Evolutionary conservation across 2,797 vertebrate species (phyloP).

Genomic region (Argya squamiceps): DNA sequence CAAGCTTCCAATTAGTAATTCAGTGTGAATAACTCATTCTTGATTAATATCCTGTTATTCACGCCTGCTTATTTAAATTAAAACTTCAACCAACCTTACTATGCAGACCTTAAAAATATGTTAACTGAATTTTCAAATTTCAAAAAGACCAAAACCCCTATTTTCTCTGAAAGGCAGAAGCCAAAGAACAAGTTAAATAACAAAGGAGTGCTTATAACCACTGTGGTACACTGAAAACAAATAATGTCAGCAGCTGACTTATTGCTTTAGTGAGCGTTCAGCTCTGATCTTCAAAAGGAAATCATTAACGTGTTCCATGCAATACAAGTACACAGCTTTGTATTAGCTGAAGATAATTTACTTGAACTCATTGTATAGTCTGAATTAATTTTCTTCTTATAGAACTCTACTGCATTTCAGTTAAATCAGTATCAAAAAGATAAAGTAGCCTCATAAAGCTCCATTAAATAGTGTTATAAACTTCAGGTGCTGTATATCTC

Average conservation of each 20-base stretch:
- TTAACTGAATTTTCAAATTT: not conserved
- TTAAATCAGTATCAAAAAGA: not conserved
- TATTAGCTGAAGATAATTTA: not conserved
- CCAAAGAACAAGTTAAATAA: not conserved
- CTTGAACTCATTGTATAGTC: not conserved
- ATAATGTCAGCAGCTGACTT: not conserved
- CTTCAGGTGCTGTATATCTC: not conserved
- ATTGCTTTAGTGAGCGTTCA: not conserved
- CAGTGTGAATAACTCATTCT: not conserved
- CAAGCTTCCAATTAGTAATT: not conserved
- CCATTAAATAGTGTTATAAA: not conserved
- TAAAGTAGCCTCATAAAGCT: not conserved
- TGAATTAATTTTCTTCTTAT: not conserved
- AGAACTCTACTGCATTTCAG: not conserved
- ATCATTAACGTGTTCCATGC: not conserved
- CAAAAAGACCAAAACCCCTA: not conserved
- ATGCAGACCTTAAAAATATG: not conserved
- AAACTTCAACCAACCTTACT: not conserved
- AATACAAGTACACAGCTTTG: not conserved
- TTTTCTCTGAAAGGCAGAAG: not conserved
- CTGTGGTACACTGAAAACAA: not conserved
- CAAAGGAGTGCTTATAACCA: not conserved
- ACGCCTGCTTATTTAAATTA: not conserved
- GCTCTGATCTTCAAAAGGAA: not conserved
- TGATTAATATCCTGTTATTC: constrained; percentile 7